These are phyloP conservation scores for Arremon brunneinucha DNA, from an alignment of 2,797 vertebrate species.

Conservation along the genomic window DNA sequence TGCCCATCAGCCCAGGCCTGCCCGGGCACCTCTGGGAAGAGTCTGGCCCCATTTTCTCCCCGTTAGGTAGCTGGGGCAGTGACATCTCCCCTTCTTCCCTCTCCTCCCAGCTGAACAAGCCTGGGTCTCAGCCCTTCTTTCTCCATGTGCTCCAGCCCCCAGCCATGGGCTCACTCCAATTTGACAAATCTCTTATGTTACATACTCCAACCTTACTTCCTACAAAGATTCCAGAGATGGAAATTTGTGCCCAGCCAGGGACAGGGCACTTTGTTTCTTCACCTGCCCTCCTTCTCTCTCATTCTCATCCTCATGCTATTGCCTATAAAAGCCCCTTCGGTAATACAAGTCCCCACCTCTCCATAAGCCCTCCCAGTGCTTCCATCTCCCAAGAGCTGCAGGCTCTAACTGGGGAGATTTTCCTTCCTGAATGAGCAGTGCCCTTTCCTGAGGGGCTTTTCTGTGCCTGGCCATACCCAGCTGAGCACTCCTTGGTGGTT, in stretches of 20 bases:
- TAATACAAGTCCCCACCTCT: not conserved
- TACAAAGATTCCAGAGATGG: not conserved
- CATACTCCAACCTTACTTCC: not conserved
- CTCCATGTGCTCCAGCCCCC: not conserved
- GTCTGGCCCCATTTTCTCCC: not conserved
- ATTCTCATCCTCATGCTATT: not conserved
- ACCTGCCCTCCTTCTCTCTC: not conserved
- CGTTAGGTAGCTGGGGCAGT: accelerated
- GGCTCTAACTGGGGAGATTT: not conserved
- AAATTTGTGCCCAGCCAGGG: not conserved
- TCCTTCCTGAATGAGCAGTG: not conserved
- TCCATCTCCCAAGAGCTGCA: not conserved
- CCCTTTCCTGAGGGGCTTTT: not conserved
- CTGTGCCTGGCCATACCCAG: not conserved
- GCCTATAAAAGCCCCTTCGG: not conserved
- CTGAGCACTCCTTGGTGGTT: not conserved
- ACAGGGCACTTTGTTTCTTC: not conserved
- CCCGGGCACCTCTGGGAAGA: not conserved
- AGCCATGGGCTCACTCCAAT: not conserved
- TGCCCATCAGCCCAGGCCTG: not conserved
- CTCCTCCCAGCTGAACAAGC: not conserved
- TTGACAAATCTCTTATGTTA: not conserved
- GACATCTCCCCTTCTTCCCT: not conserved
- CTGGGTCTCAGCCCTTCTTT: not conserved
- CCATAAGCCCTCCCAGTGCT: not conserved